Conservation (phyloP, 2,113 vertebrate species). For the Budorcas taxicolor region DNA sequence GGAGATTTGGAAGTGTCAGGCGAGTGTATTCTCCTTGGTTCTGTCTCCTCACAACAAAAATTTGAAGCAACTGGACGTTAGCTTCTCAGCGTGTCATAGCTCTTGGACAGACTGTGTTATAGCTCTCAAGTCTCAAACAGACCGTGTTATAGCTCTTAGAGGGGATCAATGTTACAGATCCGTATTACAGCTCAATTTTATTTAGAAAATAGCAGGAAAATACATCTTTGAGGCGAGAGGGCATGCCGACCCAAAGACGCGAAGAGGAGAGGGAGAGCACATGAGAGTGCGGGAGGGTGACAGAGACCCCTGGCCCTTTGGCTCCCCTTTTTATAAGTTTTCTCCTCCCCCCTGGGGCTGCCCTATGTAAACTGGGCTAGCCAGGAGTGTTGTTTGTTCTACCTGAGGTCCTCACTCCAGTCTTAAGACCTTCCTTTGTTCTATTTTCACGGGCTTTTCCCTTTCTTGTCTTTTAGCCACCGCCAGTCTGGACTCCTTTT, state of each 20-base stretch:
- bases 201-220: not conserved
- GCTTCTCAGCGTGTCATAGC: not conserved
- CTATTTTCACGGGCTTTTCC: not conserved
- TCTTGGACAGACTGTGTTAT: not conserved
- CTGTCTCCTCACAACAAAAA: not conserved
- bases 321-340: not conserved
- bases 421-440: not conserved
- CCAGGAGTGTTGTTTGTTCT: not conserved
- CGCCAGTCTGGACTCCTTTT: not conserved
- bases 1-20: not conserved
- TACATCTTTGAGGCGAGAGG: not conserved
- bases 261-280: not conserved
- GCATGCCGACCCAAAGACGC: fast-evolving
- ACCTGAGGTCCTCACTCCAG: not conserved
- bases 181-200: not conserved
- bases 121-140: not conserved
- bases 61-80: not conserved
- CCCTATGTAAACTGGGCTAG: not conserved
- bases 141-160: not conserved
- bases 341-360: not conserved
- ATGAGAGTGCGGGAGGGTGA: fast-evolving
- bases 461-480: not conserved
- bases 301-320: not conserved
- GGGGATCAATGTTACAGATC: not conserved
- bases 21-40: not conserved